These are phyloP conservation scores for Caprella mutica DNA, from an alignment of 2,888 invertebrate genomes.

Conservation along the genomic window DNA sequence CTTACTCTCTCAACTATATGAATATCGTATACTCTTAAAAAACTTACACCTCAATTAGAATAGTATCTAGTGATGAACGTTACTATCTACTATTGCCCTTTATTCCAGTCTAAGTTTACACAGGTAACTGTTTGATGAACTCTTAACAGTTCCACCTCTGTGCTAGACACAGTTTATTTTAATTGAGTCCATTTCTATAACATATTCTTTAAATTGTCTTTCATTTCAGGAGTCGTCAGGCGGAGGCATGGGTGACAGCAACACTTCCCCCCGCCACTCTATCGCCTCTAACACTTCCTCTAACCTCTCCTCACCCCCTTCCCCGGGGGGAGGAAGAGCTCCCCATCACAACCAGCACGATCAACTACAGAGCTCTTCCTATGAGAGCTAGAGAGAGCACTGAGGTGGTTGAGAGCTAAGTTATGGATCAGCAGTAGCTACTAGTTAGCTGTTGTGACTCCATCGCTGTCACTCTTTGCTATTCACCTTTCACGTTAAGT, in stretches of 20 bases:
- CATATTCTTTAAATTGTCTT: too few species aligned
- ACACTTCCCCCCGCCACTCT: slow-evolving; percentile 56
- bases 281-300: slow-evolving; percentile 63
- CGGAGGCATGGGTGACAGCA: slow-evolving; percentile 42
- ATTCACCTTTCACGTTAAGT: too few species aligned
- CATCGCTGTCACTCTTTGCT: too few species aligned
- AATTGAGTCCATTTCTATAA: too few species aligned
- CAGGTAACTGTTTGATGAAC: not conserved
- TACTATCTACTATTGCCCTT: not conserved
- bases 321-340: too few species aligned
- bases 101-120: not conserved
- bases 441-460: too few species aligned
- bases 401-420: not conserved
- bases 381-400: slow-evolving; percentile 19
- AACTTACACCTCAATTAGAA: too few species aligned
- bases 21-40: too few species aligned
- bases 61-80: not conserved
- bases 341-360: slow-evolving; percentile 14
- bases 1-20: too few species aligned
- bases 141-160: not conserved
- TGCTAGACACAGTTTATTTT: not conserved
- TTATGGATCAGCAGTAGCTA: too few species aligned
- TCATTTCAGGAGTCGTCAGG: slow-evolving; percentile 15
- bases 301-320: slow-evolving; percentile 59
- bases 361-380: slow-evolving; percentile 28